Base-by-base conservation (phyloP, 1,140 invertebrate species). In the Belonocnema kinseyi region DNA sequence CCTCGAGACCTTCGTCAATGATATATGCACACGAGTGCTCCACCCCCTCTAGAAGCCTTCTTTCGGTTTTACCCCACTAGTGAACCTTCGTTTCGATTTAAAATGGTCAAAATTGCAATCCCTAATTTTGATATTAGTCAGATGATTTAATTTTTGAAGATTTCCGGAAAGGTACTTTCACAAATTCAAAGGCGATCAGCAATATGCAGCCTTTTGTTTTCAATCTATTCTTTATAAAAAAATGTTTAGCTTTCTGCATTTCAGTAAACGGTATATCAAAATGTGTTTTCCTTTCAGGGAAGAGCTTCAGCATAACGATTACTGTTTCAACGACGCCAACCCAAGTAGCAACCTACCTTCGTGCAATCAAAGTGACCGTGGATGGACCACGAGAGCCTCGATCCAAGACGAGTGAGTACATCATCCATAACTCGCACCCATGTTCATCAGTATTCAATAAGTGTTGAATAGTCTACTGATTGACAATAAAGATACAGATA, bases 321-420 rank as follows among this genome's bases (percentile, higher is more conserved):
- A 98, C 97, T 11, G 94, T 99, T 77, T 96, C 95, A 78, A 97
- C 97, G 46, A 95, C 94, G 80, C 98, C 98, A 74, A 97, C 97
- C 52, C 97, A 99, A 93, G 95, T 99, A 73, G 95, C 97, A 26
- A 98, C 98, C 19, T 99, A 99, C 92, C 95, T 94, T 84, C 98
- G 99, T 93, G 98, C 98, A 61, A 99, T 99, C 90, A 99, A 99
- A 94, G 98, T 99, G 54, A 99, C 98, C 50, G 98, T 99, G 40
- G 98, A 99, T 91, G 98, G 98, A 84, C 98, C 98, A 1, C 91
- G 98, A 85, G 98, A 99, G 90, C 98, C 98, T 1, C 93, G 98
- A 88, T 98, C 97, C 76, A 99, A 99, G 94, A 97, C 97, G 90
- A 97, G 98, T 98, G 95, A 98, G 97, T 96, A 83, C 76, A 80